These are phyloP conservation scores for Vidua macroura DNA, from an alignment of 2,113 vertebrate genomes.

Conservation along the genomic window DNA sequence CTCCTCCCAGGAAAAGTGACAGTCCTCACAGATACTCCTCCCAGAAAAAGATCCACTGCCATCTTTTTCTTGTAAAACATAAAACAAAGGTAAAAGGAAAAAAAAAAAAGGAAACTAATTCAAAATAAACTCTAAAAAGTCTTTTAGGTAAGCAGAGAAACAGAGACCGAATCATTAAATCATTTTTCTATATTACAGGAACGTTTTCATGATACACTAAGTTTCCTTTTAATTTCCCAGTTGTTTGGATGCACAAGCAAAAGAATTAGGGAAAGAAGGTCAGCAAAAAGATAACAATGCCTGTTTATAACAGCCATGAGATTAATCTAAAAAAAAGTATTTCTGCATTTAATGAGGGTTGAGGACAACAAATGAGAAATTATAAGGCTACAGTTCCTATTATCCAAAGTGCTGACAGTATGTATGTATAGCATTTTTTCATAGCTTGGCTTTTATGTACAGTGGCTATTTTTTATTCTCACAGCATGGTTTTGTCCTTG, in stretches of 20 bases:
- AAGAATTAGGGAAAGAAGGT: constrained; percentile 2
- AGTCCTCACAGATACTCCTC: not conserved
- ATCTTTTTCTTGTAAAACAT: not conserved
- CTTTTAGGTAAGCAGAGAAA: not conserved
- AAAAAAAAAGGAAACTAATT: not conserved
- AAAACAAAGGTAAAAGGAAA: not conserved
- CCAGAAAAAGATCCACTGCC: not conserved
- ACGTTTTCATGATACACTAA: not conserved
- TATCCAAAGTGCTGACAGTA: not conserved
- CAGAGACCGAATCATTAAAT: not conserved
- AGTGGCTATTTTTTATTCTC: not conserved
- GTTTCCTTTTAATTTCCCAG: constrained; percentile 38
- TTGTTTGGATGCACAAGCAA: constrained; percentile 9
- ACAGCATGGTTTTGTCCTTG: not conserved
- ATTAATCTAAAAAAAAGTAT: not conserved
- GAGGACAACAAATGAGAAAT: not conserved
- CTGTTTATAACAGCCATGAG: not conserved
- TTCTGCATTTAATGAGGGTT: not conserved
- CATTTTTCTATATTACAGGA: not conserved
- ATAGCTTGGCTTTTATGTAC: not conserved
- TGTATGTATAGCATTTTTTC: not conserved
- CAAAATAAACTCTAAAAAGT: not conserved
- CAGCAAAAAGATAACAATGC: not conserved
- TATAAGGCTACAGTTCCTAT: not conserved
- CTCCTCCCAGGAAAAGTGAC: not conserved